Percentiles rank a stretch among this genome's conserved stretches.
Conservation (phyloP, 2,888 invertebrate genomes). For the Rhopalosiphum nymphaeae region DNA sequence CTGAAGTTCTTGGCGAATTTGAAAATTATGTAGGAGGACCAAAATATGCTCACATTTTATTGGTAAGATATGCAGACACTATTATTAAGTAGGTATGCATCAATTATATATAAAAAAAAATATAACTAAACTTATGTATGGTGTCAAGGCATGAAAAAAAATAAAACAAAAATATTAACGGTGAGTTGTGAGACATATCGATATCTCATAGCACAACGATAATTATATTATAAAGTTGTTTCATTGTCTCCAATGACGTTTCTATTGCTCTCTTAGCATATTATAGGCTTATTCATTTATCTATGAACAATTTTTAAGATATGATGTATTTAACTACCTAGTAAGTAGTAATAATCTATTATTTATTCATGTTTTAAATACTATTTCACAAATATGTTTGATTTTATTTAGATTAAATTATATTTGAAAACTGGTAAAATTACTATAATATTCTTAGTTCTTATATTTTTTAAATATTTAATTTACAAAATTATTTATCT, state of each 20-base stretch:
- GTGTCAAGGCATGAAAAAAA: neutral
- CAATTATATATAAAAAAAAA: neutral
- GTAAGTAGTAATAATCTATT: too few relatives aligned
- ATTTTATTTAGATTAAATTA: too few relatives aligned
- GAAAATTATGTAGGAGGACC: slow-evolving; percentile 53
- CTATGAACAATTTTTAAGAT: too few relatives aligned
- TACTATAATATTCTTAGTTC: too few relatives aligned
- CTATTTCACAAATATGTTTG: too few relatives aligned
- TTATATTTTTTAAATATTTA: neutral
- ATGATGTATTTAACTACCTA: too few relatives aligned
- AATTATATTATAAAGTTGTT: neutral
- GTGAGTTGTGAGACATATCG: too few relatives aligned
- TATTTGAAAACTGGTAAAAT: too few relatives aligned
- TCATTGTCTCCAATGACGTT: too few relatives aligned
- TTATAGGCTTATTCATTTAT: too few relatives aligned
- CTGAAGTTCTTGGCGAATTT: slow-evolving; percentile 41
- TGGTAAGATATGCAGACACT: slow-evolving; percentile 20
- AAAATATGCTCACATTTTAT: slow-evolving; percentile 54
- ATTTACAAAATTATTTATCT: neutral
- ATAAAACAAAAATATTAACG: neutral
- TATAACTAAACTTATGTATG: neutral
- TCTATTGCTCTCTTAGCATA: too few relatives aligned
- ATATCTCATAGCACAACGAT: neutral
- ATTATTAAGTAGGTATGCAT: neutral
- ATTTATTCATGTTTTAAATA: too few relatives aligned